These are phyloP conservation scores for Andrena chrysosceles DNA, from an alignment of 2,888 invertebrate species.

Conservation along the genomic window DNA sequence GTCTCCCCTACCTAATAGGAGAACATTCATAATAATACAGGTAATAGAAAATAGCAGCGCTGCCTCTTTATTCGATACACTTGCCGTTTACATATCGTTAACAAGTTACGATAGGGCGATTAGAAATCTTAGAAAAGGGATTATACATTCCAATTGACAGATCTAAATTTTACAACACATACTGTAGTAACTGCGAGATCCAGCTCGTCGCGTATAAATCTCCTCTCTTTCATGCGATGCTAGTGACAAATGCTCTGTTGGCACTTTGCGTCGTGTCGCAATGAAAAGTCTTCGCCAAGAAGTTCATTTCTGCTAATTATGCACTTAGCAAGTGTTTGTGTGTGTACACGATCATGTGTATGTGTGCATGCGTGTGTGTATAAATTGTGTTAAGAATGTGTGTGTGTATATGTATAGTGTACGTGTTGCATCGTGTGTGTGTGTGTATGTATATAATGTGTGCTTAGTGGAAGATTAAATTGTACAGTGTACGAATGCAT, in stretches of 20 bases:
- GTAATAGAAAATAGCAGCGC: constrained; percentile 65
- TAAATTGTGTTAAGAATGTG: constrained; percentile 1
- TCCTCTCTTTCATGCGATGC: not conserved
- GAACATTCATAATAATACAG: constrained; percentile 6
- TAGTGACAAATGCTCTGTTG: constrained; percentile 11
- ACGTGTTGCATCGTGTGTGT: not conserved
- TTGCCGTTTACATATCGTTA: constrained; percentile 36
- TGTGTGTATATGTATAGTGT: constrained; percentile 4
- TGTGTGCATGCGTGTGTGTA: not conserved
- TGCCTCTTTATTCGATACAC: constrained; percentile 61
- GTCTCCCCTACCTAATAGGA: too few species aligned
- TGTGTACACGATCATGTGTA: not conserved
- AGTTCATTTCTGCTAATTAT: not conserved
- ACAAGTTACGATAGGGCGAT: constrained; percentile 16
- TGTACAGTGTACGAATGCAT: constrained; percentile 8
- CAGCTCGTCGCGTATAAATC: not conserved
- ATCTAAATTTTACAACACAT: not conserved
- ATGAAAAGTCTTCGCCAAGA: constrained; percentile 6
- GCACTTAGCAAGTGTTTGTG: not conserved
- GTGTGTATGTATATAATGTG: constrained; percentile 18
- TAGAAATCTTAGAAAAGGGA: constrained; percentile 43
- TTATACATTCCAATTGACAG: constrained; percentile 13
- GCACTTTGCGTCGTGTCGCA: constrained; percentile 3
- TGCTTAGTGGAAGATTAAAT: not conserved
- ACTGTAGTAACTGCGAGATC: constrained; percentile 9